A percentile compares a stretch with the other conserved stretches of the same genome.
Evolutionary conservation across 2,888 invertebrate species (phyloP).

Genomic region (Pristionchus entomophagus): DNA sequence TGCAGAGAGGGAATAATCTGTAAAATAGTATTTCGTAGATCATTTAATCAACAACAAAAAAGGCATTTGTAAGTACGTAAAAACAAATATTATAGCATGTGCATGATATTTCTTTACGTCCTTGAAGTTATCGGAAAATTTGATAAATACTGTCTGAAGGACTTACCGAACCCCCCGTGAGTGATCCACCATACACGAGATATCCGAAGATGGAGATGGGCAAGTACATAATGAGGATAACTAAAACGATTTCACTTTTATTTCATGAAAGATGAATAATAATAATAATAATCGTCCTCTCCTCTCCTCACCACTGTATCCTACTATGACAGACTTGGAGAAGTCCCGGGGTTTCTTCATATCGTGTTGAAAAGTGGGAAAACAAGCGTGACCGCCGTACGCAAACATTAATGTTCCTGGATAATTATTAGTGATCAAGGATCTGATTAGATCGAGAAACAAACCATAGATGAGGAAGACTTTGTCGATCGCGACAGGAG

Average conservation of each 20-base stretch:
- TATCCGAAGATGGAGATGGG: constrained; percentile 57
- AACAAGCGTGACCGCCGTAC: constrained; percentile 44
- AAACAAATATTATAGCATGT: too few relatives aligned
- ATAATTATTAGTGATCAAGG: background rate
- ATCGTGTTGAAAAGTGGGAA: constrained; percentile 48
- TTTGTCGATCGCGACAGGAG: constrained; percentile 81
- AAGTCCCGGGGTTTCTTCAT: constrained; percentile 44
- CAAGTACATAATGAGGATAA: constrained; percentile 59
- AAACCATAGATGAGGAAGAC: constrained; percentile 84
- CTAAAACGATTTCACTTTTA: too few relatives aligned
- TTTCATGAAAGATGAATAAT: too few relatives aligned
- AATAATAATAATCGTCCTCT: too few relatives aligned
- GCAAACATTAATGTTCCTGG: constrained; percentile 46
- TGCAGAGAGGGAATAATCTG: constrained; percentile 48
- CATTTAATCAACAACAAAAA: too few relatives aligned
- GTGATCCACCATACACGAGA: constrained; percentile 58
- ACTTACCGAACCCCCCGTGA: background rate
- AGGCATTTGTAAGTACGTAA: too few relatives aligned
- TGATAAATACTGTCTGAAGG: too few relatives aligned
- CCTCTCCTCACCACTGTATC: constrained; percentile 36
- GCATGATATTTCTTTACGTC: too few relatives aligned
- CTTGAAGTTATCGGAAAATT: too few relatives aligned
- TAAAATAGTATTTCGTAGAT: too few relatives aligned
- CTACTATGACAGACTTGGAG: constrained; percentile 20
- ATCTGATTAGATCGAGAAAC: background rate